Percentiles rank a stretch among this genome's conserved stretches.
Evolutionary conservation across 2,888 invertebrate species (phyloP).

Genomic region (Tachina fera): DNA sequence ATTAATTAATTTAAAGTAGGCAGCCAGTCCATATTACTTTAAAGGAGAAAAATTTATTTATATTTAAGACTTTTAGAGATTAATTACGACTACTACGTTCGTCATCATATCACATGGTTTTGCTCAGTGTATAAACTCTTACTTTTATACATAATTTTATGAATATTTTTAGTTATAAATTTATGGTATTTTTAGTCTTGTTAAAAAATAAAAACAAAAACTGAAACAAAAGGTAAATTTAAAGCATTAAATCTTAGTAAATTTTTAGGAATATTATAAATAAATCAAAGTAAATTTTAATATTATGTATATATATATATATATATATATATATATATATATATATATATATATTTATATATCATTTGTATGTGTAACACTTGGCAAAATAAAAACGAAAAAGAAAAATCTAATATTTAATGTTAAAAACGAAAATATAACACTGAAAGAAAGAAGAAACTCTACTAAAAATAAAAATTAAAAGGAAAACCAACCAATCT

Average conservation of each 20-base stretch:
- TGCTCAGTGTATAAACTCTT: constrained; percentile 23
- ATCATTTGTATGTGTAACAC: constrained; percentile 57
- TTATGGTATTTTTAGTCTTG: constrained; percentile 6
- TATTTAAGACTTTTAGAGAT: constrained; percentile 31
- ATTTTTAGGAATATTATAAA: constrained; percentile 52
- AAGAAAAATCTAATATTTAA: constrained; percentile 55
- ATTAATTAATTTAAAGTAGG: constrained; percentile 25
- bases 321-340: neutral
- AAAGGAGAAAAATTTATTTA: neutral
- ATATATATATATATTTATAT: neutral
- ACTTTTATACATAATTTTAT: constrained; percentile 6
- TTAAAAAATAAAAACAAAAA: constrained; percentile 26
- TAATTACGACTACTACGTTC: constrained; percentile 2
- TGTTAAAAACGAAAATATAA: constrained; percentile 47
- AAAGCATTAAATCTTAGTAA: constrained; percentile 40
- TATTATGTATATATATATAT: too few species aligned
- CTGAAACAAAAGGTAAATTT: neutral
- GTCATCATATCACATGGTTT: constrained; percentile 28
- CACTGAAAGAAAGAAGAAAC: constrained; percentile 22
- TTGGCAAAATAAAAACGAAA: constrained; percentile 1
- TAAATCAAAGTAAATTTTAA: constrained; percentile 31
- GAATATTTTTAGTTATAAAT: constrained; percentile 16
- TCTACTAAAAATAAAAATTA: constrained; percentile 23
- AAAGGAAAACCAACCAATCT: constrained; percentile 48
- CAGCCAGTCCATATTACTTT: constrained; percentile 60